phyloP scores from a whole-genome alignment of 2,797 vertebrate genomes.

The Sebastes minor region DNA sequence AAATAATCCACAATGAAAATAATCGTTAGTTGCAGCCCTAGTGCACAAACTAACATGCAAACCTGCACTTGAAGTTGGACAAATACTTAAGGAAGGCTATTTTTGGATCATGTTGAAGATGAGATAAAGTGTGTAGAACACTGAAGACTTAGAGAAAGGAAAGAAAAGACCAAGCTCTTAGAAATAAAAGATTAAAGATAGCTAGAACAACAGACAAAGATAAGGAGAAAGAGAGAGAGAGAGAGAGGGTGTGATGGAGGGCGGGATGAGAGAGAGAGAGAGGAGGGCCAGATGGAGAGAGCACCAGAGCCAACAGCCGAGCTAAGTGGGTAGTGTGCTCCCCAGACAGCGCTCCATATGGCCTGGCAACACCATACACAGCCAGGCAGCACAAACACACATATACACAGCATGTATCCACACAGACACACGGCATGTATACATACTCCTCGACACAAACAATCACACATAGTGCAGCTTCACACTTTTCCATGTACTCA shows the following conservation, averaged over 20 bases:
- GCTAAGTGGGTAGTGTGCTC: conserved; percentile 83
- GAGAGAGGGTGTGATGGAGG: conserved; percentile 13
- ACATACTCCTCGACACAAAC: conserved; percentile 50
- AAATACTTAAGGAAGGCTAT: conserved; percentile 1
- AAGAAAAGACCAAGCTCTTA: background rate
- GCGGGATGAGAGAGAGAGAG: conserved; percentile 19
- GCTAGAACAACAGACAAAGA: conserved; percentile 32
- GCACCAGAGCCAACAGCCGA: conserved; percentile 79
- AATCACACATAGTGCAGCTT: conserved; percentile 32
- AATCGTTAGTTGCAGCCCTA: too few species aligned
- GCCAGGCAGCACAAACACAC: conserved; percentile 61
- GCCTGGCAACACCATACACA: conserved; percentile 78
- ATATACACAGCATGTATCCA: conserved; percentile 37
- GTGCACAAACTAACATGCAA: background rate
- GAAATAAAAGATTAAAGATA: background rate
- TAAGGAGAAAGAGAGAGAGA: conserved; percentile 11
- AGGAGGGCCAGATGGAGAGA: conserved; percentile 78
- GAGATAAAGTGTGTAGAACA: background rate
- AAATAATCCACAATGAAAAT: background rate
- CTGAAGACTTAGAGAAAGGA: background rate
- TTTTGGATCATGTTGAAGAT: conserved; percentile 1
- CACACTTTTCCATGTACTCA: conserved; percentile 29
- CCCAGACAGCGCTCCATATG: conserved; percentile 84
- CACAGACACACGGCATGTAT: conserved; percentile 16
- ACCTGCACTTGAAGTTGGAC: background rate